Evolutionary conservation across 2,888 invertebrate species (phyloP), one percentile per base, ranked within the genome.

Genomic region (Macroteleia sp.): DNA sequence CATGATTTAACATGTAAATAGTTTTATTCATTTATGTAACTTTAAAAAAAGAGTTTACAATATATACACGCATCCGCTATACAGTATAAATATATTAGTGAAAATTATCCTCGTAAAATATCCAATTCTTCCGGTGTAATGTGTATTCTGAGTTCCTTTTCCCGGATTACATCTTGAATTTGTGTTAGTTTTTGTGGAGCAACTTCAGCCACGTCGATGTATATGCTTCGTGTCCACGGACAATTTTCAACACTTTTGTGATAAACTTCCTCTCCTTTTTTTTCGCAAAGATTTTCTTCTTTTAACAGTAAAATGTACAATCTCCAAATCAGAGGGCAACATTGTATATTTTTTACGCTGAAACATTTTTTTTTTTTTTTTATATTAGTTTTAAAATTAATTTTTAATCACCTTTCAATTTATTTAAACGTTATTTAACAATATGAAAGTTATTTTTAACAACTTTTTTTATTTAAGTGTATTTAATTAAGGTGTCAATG

Each of bases 71-170:
- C n/a, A n/a, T n/a, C n/a, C n/a, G n/a, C n/a, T n/a, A 25, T 32
- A 66, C 50, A 54, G 8, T 54, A 19, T 44, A 9, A 30, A 44
- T 44, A 54, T 34, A n/a, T 46, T 2, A 34, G 14, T 9, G 14
- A 1, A 22, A 34, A 79, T 87, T 90, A 93, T 86, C 89, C 92
- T 82, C 95, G 92, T 34, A 95, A 88, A 70, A 95, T 93, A 79
- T 94, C 94, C 67, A 96, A 92, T 91, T 96, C 96, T 89, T 96
- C 95, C 0, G 95, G 94, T 42, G 96, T 94, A 42, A 96, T 94
- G 90, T 95, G 96, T 83, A 95, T 92, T 57, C 96, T 93, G 74
- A 96, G 92, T 86, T 94, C 94, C 86, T 96, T 95, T 88, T 96
- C 96, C 57, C 95, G 94, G 86, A 96, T 93, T 66, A 95, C 92